Evolutionary conservation across 2,113 vertebrate species (phyloP).

Genomic region (Pseudonaja textilis): DNA sequence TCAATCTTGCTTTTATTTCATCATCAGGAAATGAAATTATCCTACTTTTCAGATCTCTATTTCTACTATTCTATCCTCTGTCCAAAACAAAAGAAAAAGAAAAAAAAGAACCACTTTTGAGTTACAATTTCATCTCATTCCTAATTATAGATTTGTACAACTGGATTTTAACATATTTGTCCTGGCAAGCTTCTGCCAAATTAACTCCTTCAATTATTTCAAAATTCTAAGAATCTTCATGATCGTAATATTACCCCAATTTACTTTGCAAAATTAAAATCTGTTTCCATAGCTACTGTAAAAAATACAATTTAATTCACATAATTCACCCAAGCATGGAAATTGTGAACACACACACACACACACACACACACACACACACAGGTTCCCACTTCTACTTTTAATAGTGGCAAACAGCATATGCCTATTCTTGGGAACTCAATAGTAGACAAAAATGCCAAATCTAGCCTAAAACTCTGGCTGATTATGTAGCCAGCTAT

Average conservation of each 20-base stretch:
- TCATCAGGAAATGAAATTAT: not conserved
- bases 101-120: not conserved
- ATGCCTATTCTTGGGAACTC: not conserved
- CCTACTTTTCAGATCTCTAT: not conserved
- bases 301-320: not conserved
- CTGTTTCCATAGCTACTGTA: not conserved
- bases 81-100: not conserved
- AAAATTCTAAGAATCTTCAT: not conserved
- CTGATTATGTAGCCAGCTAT: not conserved
- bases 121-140: not conserved
- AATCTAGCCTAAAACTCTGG: not conserved
- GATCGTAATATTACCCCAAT: not conserved
- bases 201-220: not conserved
- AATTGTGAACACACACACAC: no score
- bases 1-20: not conserved
- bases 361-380: no score
- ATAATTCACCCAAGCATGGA: not conserved
- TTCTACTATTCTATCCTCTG: not conserved
- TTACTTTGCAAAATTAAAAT: not conserved
- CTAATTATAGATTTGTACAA: not conserved
- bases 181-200: not conserved
- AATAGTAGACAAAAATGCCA: not conserved
- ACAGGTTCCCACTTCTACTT: no score
- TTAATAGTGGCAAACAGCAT: no score
- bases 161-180: not conserved